Base-by-base conservation (phyloP, 2,113 vertebrate genomes). In the Entelurus aequoreus region DNA sequence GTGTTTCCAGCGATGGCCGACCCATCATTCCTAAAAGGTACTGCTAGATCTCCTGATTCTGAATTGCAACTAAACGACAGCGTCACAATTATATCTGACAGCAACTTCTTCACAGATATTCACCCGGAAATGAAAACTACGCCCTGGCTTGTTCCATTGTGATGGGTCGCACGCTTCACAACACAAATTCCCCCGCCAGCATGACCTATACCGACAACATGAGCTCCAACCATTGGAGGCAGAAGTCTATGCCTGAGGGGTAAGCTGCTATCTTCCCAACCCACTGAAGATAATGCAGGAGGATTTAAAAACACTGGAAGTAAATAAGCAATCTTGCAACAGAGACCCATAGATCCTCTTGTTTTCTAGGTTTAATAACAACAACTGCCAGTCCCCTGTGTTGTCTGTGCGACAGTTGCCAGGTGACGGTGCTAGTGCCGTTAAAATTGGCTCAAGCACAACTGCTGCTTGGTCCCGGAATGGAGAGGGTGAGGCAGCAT, bases 211-310 rank as follows among this genome's bases (percentile, higher is more conserved):
- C 91, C 1, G 95, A 94, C 48, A 88, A 91, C 75, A 88, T 87
- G 72, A 89, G 83, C 61, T 92, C 94, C 77, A 90, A 85, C 1
- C 93, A 93, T 81, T 91, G 88, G 86, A 93, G 93, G 68, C 94
- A 97, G 70, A 97, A 95, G 80, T 93, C 94, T 49, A 91, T 92
- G 90, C 94, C 94, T 28, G 95, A 97, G 79, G 94, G 95, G 95
- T 98, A 65, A 63, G 67, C 21, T 65, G 12, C 44, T 57, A 14
- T 58, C 6, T 14, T 16, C 2, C 28, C 51, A 21, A 9, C n/a
- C 50, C 16, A 19, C 50, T 52, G 50, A n/a, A 28, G n/a, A 10
- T 52, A 21, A 10, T 7, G n/a, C 50, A 19, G 50, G 9, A 4
- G 21, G 47, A 15, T 35, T 14, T 37, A 8, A 55, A 55, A 15